phyloP scores from a whole-genome alignment of 2,888 invertebrate genomes.

The Liposcelis brunnea region DNA sequence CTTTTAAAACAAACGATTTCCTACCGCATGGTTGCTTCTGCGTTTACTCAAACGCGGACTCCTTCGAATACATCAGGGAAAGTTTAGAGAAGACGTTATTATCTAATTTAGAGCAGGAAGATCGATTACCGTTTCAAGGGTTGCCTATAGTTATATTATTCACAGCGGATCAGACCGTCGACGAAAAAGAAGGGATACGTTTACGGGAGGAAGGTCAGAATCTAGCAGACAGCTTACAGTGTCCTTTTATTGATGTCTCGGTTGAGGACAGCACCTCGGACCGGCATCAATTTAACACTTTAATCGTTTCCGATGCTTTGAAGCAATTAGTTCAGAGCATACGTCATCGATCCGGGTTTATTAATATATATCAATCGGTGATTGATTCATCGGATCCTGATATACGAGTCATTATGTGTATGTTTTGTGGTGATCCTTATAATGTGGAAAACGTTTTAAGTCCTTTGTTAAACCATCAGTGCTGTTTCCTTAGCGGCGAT shows the following conservation, averaged over 20 bases:
- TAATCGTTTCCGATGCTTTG: conserved; percentile 51
- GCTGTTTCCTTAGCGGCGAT: conserved; percentile 70
- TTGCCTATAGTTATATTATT: conserved; percentile 82
- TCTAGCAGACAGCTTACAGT: conserved; percentile 72
- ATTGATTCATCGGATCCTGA: conserved; percentile 70
- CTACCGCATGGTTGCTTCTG: conserved; percentile 78
- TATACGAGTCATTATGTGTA: conserved; percentile 80
- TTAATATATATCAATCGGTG: conserved; percentile 52
- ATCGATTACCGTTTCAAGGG: conserved; percentile 68
- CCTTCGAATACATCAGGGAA: conserved; percentile 79
- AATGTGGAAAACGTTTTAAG: conserved; percentile 77
- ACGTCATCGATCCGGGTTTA: conserved; percentile 57
- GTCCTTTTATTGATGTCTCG: conserved; percentile 69
- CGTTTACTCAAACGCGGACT: conserved; percentile 78
- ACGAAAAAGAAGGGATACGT: conserved; percentile 69
- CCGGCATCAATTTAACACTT: conserved; percentile 43
- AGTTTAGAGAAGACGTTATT: conserved; percentile 81
- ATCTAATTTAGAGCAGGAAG: conserved; percentile 78
- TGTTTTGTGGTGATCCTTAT: conserved; percentile 92
- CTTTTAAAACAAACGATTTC: conserved; percentile 69
- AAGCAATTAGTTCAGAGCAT: conserved; percentile 58
- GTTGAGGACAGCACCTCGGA: conserved; percentile 28
- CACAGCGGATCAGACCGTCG: conserved; percentile 64
- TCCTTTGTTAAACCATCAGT: conserved; percentile 72
- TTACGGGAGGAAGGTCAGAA: conserved; percentile 79